These are phyloP conservation scores for Scomber scombrus DNA, from an alignment of 2,113 vertebrate genomes.

Conservation along the genomic window DNA sequence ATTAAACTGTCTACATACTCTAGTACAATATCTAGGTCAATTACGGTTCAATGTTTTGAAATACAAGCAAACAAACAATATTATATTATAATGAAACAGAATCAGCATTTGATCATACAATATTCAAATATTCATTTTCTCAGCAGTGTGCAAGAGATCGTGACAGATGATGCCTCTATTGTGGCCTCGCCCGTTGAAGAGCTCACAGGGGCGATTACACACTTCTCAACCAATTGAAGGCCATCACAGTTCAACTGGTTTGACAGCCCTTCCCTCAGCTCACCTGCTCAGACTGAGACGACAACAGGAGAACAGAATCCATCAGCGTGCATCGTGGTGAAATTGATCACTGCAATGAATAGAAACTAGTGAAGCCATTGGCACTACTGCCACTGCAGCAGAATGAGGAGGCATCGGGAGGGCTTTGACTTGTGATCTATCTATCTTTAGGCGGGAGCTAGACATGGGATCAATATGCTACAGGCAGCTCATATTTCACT, in stretches of 20 bases:
- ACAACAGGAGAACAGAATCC: constrained; percentile 46
- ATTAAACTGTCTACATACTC: too few species aligned
- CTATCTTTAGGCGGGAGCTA: constrained; percentile 73
- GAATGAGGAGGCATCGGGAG: constrained; percentile 49
- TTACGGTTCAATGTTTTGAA: too few species aligned
- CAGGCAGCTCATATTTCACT: constrained; percentile 79
- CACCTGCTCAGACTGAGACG: constrained; percentile 36
- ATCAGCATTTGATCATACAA: background rate
- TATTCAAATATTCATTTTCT: background rate
- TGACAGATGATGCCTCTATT: constrained; percentile 41
- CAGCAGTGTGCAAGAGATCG: background rate
- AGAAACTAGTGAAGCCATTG: constrained; percentile 56
- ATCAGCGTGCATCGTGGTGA: constrained; percentile 48
- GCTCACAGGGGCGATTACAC: constrained; percentile 78
- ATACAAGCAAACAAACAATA: too few species aligned
- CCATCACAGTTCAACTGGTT: constrained; percentile 57
- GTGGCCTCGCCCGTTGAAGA: constrained; percentile 71
- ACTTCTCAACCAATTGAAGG: constrained; percentile 74
- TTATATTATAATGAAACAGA: too few species aligned
- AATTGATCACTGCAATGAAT: constrained; percentile 75
- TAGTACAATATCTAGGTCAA: too few species aligned
- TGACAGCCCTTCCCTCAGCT: constrained; percentile 66
- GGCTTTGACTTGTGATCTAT: constrained; percentile 68
- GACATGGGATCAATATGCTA: constrained; percentile 72
- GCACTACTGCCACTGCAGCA: constrained; percentile 37